Evolutionary conservation across 2,113 vertebrate species (phyloP).

Genomic region (Benthochromis sp.): DNA sequence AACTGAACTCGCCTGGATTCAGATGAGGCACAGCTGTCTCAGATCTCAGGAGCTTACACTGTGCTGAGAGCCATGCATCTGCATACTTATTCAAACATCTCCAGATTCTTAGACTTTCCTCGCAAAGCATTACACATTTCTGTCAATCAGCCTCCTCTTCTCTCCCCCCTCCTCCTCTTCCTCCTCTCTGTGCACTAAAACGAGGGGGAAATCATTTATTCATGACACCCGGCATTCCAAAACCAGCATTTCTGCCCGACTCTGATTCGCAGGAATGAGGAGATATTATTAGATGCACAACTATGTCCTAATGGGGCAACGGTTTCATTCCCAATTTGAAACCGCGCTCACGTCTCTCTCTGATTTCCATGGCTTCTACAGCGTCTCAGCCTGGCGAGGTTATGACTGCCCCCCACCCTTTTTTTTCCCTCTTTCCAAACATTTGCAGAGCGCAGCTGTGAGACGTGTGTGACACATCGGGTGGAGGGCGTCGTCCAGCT

Average conservation of each 20-base stretch:
- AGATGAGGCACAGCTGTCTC: constrained; percentile 2
- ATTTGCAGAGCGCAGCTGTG: constrained; percentile 30
- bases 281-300: constrained; percentile 60
- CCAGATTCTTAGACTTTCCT: constrained; percentile 8
- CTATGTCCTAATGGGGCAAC: constrained; percentile 34
- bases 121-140: constrained; percentile 2
- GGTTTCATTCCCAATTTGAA: constrained; percentile 25
- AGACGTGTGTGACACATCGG: not conserved
- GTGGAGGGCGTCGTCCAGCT: not conserved
- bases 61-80: constrained; percentile 32
- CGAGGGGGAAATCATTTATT: constrained; percentile 64
- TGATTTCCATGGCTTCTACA: constrained; percentile 7
- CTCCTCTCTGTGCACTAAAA: constrained; percentile 24
- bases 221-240: constrained; percentile 52
- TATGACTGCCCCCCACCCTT: not conserved
- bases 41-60: constrained; percentile 1
- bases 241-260: constrained; percentile 42
- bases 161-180: not conserved
- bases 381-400: not conserved
- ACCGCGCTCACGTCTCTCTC: not conserved
- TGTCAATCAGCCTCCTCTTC: constrained; percentile 52
- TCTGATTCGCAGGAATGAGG: constrained; percentile 38
- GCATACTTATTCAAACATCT: constrained; percentile 35
- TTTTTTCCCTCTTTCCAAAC: not conserved
- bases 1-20: not conserved